phyloP scores from a whole-genome alignment of 2,888 invertebrate species.

The Cremastinae sp. region DNA sequence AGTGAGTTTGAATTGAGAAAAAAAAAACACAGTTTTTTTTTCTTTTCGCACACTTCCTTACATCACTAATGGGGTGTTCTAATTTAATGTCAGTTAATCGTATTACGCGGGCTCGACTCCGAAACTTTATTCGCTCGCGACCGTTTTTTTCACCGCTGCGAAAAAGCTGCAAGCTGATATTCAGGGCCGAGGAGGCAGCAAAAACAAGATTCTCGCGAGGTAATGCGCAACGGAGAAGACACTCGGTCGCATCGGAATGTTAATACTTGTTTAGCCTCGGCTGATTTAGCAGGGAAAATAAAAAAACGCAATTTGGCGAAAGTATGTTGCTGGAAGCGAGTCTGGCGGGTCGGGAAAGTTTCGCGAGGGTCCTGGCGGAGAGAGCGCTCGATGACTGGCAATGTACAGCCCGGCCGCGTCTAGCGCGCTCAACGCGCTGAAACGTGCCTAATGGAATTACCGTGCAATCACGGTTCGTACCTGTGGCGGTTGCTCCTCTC shows the following conservation, averaged over 20 bases:
- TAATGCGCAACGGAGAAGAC: conserved; percentile 19
- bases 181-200: background rate
- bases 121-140: conserved; percentile 19
- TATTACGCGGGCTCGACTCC: conserved; percentile 70
- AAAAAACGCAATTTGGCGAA: conserved; percentile 75
- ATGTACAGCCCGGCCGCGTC: conserved; percentile 7
- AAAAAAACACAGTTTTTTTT: background rate
- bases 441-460: conserved; percentile 74
- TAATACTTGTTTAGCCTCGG: conserved; percentile 74
- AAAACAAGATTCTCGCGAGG: conserved; percentile 11
- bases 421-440: conserved; percentile 58
- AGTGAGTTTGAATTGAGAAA: conserved; percentile 3
- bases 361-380: conserved; percentile 46
- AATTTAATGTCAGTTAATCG: conserved; percentile 73
- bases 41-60: conserved; percentile 52
- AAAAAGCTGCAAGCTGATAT: conserved; percentile 16
- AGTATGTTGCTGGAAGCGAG: conserved; percentile 29
- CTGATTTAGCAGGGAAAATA: conserved; percentile 75
- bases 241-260: conserved; percentile 68
- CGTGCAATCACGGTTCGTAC: conserved; percentile 71
- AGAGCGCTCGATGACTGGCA: conserved; percentile 35
- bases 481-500: conserved; percentile 45
- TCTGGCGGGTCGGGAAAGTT: conserved; percentile 30
- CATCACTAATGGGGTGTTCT: conserved; percentile 69
- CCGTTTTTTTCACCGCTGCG: background rate